Evolutionary conservation across 2,888 invertebrate species (phyloP).

Genomic region (Chromoteleia sp.): DNA sequence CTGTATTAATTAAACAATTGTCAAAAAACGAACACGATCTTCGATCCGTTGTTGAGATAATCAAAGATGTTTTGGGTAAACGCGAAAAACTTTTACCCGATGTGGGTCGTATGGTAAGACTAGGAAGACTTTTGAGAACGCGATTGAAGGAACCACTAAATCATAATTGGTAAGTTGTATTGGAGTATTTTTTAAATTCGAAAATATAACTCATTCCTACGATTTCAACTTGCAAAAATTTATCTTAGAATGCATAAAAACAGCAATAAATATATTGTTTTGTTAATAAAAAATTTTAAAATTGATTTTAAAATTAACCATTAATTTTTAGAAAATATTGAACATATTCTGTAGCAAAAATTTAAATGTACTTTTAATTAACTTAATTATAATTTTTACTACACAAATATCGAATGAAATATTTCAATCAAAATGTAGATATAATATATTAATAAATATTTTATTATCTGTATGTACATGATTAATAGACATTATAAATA

Average conservation of each 20-base stretch:
- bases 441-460: too few species aligned
- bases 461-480: too few species aligned
- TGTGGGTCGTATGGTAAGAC: constrained; percentile 89
- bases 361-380: too few species aligned
- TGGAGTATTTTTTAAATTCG: constrained; percentile 46
- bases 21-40: constrained; percentile 62
- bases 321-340: too few species aligned
- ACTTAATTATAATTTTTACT: too few species aligned
- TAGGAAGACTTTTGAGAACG: constrained; percentile 89
- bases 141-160: constrained; percentile 88
- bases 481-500: too few species aligned
- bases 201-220: constrained; percentile 5
- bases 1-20: constrained; percentile 70
- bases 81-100: constrained; percentile 89
- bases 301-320: too few species aligned
- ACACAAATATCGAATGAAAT: too few species aligned
- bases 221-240: neutral
- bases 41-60: constrained; percentile 67
- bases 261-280: too few species aligned
- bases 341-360: too few species aligned
- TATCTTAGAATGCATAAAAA: constrained; percentile 9
- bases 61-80: constrained; percentile 86
- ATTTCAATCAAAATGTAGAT: too few species aligned
- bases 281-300: too few species aligned
- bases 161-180: constrained; percentile 77